Evolutionary conservation across 1,140 invertebrate genomes (phyloP).

Genomic region (Lucilia sericata): DNA sequence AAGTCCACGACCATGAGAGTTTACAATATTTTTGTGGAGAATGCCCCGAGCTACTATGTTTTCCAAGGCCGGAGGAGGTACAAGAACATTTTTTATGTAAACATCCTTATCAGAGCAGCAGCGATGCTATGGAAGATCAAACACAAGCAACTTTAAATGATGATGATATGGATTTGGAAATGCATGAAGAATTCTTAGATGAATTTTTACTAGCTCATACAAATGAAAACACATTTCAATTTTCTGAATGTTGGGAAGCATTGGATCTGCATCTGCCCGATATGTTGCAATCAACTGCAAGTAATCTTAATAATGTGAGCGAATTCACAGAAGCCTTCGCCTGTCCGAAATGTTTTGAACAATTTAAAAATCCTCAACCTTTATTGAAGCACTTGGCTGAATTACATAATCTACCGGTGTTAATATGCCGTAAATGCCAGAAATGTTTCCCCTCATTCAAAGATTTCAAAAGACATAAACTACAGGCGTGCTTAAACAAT

Average conservation of each 20-base stretch:
- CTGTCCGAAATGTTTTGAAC: constrained; percentile 47
- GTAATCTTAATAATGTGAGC: background rate
- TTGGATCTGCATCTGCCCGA: constrained; percentile 45
- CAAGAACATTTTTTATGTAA: constrained; percentile 32
- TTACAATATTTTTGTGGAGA: constrained; percentile 45
- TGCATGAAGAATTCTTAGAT: constrained; percentile 49
- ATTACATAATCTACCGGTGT: constrained; percentile 20
- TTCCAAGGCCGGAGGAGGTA: background rate
- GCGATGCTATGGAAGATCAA: background rate
- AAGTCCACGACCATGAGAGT: background rate
- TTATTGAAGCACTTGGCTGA: constrained; percentile 44
- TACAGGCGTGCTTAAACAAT: background rate
- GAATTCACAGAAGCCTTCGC: background rate
- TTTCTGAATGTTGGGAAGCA: constrained; percentile 49
- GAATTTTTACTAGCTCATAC: constrained; percentile 46
- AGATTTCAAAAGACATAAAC: constrained; percentile 13
- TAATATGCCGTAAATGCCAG: constrained; percentile 34
- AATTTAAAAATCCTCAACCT: constrained; percentile 29
- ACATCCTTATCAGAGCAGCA: constrained; percentile 21
- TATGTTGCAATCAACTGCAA: constrained; percentile 33
- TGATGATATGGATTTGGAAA: constrained; percentile 49
- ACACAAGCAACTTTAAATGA: background rate
- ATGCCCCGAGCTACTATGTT: background rate
- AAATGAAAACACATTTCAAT: constrained; percentile 47
- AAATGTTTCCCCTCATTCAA: constrained; percentile 32